Base-by-base conservation (phyloP, 2,888 invertebrate species). In the Microchrysa polita region DNA sequence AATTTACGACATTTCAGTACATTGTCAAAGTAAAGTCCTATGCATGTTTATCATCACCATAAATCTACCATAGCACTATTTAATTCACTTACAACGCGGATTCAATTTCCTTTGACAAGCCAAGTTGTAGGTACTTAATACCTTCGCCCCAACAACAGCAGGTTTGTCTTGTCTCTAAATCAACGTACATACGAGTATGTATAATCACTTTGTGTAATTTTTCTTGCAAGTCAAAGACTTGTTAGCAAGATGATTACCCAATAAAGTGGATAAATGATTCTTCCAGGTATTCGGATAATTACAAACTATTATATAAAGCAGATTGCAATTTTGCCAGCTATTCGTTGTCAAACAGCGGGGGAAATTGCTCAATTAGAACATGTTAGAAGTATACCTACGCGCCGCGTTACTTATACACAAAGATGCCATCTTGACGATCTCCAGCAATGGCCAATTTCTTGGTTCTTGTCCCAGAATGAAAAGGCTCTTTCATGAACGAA, bases 291-390 rank as follows among this genome's bases (percentile, higher is more conserved):
- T 22, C 65, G 12, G 10, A 23, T 67, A 67, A 67, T 67, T 67
- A 22, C 65, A 44, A 23, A 52, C 65, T 44, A 67, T 67, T 67
- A 67, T 52, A 18, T 22, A 2, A 16, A 16, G 23, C 48, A 23
- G 65, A 67, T 67, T 67, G 48, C 65, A 67, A 48, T 67, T 67
- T 52, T 67, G 48, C 65, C 65, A 67, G 65, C 65, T 67, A 44
- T 44, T 48, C 65, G 48, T 67, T 67, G 65, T 67, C 65, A 48
- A 67, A 48, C 65, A 67, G 65, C 48, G 20, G 42, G 20, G 65
- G 48, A 67, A 67, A 67, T 67, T 67, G 65, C 65, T 67, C 65
- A 67, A 67, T 67, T 52, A 67, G 44, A 67, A 67, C 65, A 67
- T 48, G 34, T 34, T 27, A 27, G 27, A 60, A 16, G 34, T 14